Percentiles rank a stretch among this genome's conserved stretches.
phyloP scores from a whole-genome alignment of 2,797 vertebrate genomes.

The Oryzias sinensis region DNA sequence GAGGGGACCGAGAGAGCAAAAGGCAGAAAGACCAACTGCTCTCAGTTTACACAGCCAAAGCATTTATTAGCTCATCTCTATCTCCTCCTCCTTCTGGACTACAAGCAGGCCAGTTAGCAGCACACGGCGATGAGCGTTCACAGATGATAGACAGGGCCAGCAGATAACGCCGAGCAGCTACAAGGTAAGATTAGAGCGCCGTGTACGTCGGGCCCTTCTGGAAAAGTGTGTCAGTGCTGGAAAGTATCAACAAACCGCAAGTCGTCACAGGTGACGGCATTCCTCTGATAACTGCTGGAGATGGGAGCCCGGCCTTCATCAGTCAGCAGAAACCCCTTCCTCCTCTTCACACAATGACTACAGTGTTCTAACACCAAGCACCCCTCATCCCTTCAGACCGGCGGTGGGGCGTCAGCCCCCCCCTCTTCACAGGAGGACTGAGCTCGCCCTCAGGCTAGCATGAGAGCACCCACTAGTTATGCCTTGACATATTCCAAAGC shows the following conservation, averaged over 20 bases:
- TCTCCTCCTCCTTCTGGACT: slow-evolving; percentile 21
- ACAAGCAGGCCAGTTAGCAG: slow-evolving; percentile 10
- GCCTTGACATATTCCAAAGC: slow-evolving; percentile 56
- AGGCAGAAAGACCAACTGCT: slow-evolving; percentile 39
- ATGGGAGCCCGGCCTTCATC: slow-evolving; percentile 62
- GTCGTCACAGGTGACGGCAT: slow-evolving; percentile 57
- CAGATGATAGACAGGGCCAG: slow-evolving; percentile 25
- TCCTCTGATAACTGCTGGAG: slow-evolving; percentile 69
- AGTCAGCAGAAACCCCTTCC: slow-evolving; percentile 63
- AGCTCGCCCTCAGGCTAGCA: slow-evolving; percentile 52
- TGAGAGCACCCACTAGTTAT: slow-evolving; percentile 52
- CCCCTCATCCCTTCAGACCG: slow-evolving; percentile 57
- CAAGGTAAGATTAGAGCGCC: slow-evolving; percentile 64
- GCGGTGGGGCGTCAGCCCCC: slow-evolving; percentile 22
- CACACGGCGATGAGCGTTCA: slow-evolving; percentile 5
- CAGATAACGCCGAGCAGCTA: slow-evolving; percentile 57
- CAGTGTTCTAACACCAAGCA: slow-evolving; percentile 72
- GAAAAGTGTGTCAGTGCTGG: slow-evolving; percentile 57
- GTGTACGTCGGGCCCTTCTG: slow-evolving; percentile 31
- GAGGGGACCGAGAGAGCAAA: slow-evolving; percentile 37
- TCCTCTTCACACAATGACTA: slow-evolving; percentile 70
- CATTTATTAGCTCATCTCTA: slow-evolving; percentile 54
- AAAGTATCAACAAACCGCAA: slow-evolving; percentile 44
- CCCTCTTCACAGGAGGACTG: slow-evolving; percentile 25
- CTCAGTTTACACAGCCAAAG: slow-evolving; percentile 59